phyloP scores from a whole-genome alignment of 2,797 vertebrate genomes.

The Arrhamphus sclerolepis region DNA sequence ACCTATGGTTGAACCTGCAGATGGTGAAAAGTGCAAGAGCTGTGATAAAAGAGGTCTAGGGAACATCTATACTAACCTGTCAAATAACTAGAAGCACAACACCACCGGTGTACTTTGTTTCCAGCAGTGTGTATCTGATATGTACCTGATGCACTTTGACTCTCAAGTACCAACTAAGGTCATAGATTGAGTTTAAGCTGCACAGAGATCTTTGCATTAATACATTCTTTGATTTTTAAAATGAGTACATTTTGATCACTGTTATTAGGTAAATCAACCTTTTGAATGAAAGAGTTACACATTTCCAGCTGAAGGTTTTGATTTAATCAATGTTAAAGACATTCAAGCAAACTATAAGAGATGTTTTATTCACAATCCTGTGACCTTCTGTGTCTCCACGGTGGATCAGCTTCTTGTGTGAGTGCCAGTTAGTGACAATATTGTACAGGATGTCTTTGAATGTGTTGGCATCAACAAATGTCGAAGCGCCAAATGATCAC shows the following conservation, averaged over 20 bases:
- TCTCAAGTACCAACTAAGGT: no score
- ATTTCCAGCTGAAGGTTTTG: no score
- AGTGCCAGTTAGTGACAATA: no score
- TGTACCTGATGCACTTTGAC: neutral
- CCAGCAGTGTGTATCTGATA: neutral
- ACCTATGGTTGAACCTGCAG: slow-evolving; percentile 44
- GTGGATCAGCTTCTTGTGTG: no score
- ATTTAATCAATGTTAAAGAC: no score
- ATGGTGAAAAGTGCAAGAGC: slow-evolving; percentile 13
- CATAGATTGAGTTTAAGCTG: no score
- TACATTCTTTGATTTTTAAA: neutral
- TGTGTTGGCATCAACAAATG: no score
- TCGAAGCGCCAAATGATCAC: no score
- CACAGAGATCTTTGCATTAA: neutral
- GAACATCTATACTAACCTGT: slow-evolving; percentile 72
- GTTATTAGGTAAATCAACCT: neutral
- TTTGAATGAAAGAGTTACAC: neutral
- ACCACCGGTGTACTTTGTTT: neutral
- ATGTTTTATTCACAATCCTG: no score
- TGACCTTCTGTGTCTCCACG: no score
- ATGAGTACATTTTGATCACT: neutral
- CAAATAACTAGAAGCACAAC: slow-evolving; percentile 19
- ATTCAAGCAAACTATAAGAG: no score
- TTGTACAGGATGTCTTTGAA: no score
- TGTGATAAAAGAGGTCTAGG: slow-evolving; percentile 13